Base-by-base conservation (phyloP, 2,888 invertebrate genomes). In the Drosophila greeni region DNA sequence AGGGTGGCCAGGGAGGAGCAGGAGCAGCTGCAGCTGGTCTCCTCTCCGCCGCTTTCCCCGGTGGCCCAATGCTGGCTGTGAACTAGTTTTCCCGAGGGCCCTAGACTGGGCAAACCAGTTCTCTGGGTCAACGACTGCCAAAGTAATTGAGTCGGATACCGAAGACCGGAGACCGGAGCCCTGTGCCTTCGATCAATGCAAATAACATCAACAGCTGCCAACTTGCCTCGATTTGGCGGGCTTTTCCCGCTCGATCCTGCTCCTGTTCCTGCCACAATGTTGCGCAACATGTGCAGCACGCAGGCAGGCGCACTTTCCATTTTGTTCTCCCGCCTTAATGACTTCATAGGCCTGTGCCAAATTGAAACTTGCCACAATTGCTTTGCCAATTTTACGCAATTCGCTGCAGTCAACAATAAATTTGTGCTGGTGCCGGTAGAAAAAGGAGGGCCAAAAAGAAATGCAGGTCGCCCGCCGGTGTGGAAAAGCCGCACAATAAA, bases 331-430 rank as follows among this genome's bases (percentile, higher is more conserved):
- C 34, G 42, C 36, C 59, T 52, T 54, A 67, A 58, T 67, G 48
- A 49, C 66, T 68, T 49, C 47, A 68, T 58, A 58, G 58, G 36
- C 59, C 52, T 36, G 57, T 34, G 29, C 60, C 72, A 76, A 82
- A 81, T 81, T 84, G 82, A 84, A 84, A 79, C 84, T 81, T 72
- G 70, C 79, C 72, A 75, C 83, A 81, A 83, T 73, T 70, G 78
- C 67, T 66, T 47, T 43, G 65, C 72, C 79, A 84, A 82, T 82
- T 82, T 84, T 79, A 84, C 82, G 84, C 84, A 82, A 82, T 82
- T 84, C 84, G 80, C 54, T 76, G 82, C 82, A 79, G 82, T 80
- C 82, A 84, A 79, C 81, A 76, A 76, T 78, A 84, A 84, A 81
- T 84, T 81, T 74, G 74, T 66, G 59, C 58, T 45, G 82, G 53